Evolutionary conservation across 2,113 vertebrate genomes (phyloP), one percentile per base, ranked within the genome.

Genomic region (Oncorhynchus masou): DNA sequence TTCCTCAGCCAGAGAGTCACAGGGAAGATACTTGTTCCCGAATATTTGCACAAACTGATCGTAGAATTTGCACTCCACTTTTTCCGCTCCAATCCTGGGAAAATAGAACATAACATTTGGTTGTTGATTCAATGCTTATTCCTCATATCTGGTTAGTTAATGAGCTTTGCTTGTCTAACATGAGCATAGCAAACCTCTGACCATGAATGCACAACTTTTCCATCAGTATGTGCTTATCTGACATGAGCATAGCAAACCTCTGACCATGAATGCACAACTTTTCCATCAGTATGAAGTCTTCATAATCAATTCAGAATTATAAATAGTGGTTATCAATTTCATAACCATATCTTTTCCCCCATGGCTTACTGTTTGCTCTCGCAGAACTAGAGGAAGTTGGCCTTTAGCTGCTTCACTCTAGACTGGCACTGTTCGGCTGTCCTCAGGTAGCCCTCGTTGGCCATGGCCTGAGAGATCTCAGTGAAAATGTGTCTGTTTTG

Each of bases 351-450:
- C 49, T 39, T 39, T 7, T 39, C 29, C 29, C 68, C 11, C 6
- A 20, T 60, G 66, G 8, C 88, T 84, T 79, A 92, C 91, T 80
- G 88, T 66, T 72, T 87, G 81, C 88, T 89, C 3, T 91, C 88
- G 0, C 89, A 74, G 72, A 90, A 90, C 45, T 91, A 88, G 51
- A 88, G 77, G 80, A 92, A 93, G 60, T 85, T 91, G 54, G 88
- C 86, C 75, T 86, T 90, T 64, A 93, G 90, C 79, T 90, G 90
- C 81, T 92, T 93, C 20, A 93, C 89, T 70, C 92, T 83, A 81
- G 84, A 91, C 88, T 92, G 91, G 74, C 92, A 93, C 79, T 93
- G 92, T 31, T 90, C 88, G 0, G 90, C 85, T 0, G 87, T 90
- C 60, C 92, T 89, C 74, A 77, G 57, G 87, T 85, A 92, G 31